A percentile compares a stretch with the other conserved stretches of the same genome.
These are phyloP conservation scores for Muscina levida DNA, from an alignment of 2,888 invertebrate genomes.

Conservation along the genomic window DNA sequence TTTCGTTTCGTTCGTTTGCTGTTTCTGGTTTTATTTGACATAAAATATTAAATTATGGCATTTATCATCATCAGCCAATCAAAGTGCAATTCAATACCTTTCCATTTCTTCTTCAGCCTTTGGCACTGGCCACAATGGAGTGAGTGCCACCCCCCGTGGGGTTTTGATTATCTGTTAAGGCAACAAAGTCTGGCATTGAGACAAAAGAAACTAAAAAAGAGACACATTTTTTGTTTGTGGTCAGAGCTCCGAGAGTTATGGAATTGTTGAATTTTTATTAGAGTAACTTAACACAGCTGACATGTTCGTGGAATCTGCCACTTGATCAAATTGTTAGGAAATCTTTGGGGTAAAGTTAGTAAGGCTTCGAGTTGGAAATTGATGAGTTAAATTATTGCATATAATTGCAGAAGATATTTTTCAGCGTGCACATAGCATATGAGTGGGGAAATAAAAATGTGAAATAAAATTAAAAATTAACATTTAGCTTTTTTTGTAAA, in stretches of 20 bases:
- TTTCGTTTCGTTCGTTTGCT: constrained; percentile 11
- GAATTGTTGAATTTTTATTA: constrained; percentile 25
- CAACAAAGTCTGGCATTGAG: constrained; percentile 53
- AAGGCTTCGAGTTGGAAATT: constrained; percentile 51
- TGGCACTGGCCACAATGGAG: neutral
- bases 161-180: constrained; percentile 66
- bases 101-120: constrained; percentile 16
- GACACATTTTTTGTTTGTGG: constrained; percentile 11
- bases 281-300: constrained; percentile 35
- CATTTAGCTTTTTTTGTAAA: too few relatives aligned
- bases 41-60: constrained; percentile 71
- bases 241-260: neutral
- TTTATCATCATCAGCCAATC: constrained; percentile 70
- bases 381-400: constrained; percentile 39
- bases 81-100: constrained; percentile 64
- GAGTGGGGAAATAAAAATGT: too few relatives aligned
- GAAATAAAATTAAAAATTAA: too few relatives aligned
- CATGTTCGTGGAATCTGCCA: neutral
- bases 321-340: too few relatives aligned
- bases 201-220: constrained; percentile 20
- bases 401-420: constrained; percentile 44
- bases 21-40: constrained; percentile 61
- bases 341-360: too few relatives aligned
- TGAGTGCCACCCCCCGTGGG: constrained; percentile 63
- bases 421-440: too few relatives aligned